Percentiles rank a stretch among this genome's conserved stretches.
Evolutionary conservation across 1,140 invertebrate species (phyloP).

Genomic region (Ephestia elutella): DNA sequence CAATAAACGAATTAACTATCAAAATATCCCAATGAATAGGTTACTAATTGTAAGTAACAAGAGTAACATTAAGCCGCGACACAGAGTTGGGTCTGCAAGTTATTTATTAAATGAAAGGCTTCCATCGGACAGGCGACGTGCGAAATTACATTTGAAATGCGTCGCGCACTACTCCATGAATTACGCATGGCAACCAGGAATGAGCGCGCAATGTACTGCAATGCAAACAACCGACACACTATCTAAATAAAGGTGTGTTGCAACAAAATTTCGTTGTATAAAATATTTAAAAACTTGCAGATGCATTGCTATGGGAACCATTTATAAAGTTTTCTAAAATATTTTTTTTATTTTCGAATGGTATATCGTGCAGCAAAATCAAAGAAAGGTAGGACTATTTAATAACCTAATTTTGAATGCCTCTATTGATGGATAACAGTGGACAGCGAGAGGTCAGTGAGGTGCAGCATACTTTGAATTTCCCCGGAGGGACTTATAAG

Average conservation of each 20-base stretch:
- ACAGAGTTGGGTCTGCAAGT: not conserved
- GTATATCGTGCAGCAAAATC: too few relatives aligned
- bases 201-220: conserved; percentile 52
- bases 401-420: too few relatives aligned
- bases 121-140: conserved; percentile 30
- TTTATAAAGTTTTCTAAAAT: too few relatives aligned
- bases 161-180: conserved; percentile 46
- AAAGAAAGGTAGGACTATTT: too few relatives aligned
- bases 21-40: not conserved
- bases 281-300: too few relatives aligned
- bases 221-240: conserved; percentile 24
- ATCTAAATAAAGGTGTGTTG: not conserved
- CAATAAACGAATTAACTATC: not conserved
- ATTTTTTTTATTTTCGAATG: too few relatives aligned
- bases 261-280: too few relatives aligned
- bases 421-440: too few relatives aligned
- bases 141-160: conserved; percentile 65
- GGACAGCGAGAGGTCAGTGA: too few relatives aligned
- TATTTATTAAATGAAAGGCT: not conserved
- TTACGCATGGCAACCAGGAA: conserved; percentile 54
- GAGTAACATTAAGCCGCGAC: not conserved
- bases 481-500: too few relatives aligned
- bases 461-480: too few relatives aligned
- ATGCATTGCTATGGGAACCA: too few relatives aligned
- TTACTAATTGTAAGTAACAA: not conserved